These are phyloP conservation scores for Argyrosomus regius DNA, from an alignment of 2,797 vertebrate genomes.

Conservation along the genomic window DNA sequence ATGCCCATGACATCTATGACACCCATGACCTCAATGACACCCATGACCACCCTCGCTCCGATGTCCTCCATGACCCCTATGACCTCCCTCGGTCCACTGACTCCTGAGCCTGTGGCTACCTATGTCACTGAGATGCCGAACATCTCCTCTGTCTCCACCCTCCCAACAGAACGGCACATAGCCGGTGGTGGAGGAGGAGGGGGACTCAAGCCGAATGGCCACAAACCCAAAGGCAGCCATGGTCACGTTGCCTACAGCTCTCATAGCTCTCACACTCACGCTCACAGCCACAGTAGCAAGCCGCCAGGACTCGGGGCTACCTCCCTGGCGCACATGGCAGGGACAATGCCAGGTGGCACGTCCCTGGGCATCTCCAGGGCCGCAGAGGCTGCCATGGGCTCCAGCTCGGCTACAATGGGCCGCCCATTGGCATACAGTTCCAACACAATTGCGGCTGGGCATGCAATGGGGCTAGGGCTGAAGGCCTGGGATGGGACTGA, in stretches of 20 bases:
- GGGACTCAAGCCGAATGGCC: slow-evolving; percentile 89
- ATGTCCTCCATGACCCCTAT: slow-evolving; percentile 72
- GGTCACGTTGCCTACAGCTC: slow-evolving; percentile 59
- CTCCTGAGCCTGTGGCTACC: slow-evolving; percentile 88
- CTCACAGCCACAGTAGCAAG: slow-evolving; percentile 82
- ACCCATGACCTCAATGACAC: slow-evolving; percentile 61
- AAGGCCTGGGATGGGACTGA: slow-evolving; percentile 96
- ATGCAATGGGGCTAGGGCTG: slow-evolving; percentile 73
- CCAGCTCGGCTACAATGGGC: slow-evolving; percentile 84
- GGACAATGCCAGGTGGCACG: slow-evolving; percentile 80
- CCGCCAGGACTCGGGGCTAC: slow-evolving; percentile 71
- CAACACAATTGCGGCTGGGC: slow-evolving; percentile 78
- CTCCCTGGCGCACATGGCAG: slow-evolving; percentile 79
- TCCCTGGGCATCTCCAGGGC: slow-evolving; percentile 79
- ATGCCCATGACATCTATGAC: slow-evolving; percentile 60
- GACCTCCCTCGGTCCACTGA: slow-evolving; percentile 91
- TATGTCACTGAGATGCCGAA: slow-evolving; percentile 89
- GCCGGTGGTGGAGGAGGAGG: slow-evolving; percentile 67
- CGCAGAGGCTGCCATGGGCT: slow-evolving; percentile 60
- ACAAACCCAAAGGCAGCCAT: slow-evolving; percentile 87
- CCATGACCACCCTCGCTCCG: slow-evolving; percentile 48
- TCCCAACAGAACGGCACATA: slow-evolving; percentile 85
- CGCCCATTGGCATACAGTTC: slow-evolving; percentile 79
- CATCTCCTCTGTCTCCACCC: slow-evolving; percentile 85
- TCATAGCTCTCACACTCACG: slow-evolving; percentile 66